Evolutionary conservation across 2,888 invertebrate species (phyloP).

Genomic region (Ormyrus nitidulus): DNA sequence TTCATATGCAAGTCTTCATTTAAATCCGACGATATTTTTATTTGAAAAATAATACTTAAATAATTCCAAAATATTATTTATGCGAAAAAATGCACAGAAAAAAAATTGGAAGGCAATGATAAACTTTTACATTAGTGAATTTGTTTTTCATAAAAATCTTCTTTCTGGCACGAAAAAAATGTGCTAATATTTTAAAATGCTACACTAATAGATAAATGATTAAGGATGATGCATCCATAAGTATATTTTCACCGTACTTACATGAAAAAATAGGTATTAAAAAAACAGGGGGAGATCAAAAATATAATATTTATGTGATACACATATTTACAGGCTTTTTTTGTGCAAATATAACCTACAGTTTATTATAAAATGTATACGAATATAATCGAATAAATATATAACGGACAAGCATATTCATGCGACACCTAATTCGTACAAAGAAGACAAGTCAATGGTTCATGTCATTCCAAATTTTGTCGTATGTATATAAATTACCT

Average conservation of each 20-base stretch:
- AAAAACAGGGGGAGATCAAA: slow-evolving; percentile 22
- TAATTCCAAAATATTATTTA: slow-evolving; percentile 2
- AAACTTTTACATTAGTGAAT: slow-evolving; percentile 7
- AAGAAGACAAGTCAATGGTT: slow-evolving; percentile 67
- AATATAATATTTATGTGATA: slow-evolving; percentile 33
- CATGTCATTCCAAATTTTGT: slow-evolving; percentile 70
- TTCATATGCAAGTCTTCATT: too few species aligned
- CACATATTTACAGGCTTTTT: slow-evolving; percentile 39
- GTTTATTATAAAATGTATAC: slow-evolving; percentile 26
- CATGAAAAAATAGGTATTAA: slow-evolving; percentile 32
- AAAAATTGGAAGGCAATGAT: neutral
- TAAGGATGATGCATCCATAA: slow-evolving; percentile 29
- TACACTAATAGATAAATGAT: slow-evolving; percentile 2
- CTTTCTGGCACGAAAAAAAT: slow-evolving; percentile 10
- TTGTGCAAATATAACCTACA: slow-evolving; percentile 44
- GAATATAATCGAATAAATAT: slow-evolving; percentile 1
- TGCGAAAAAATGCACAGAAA: neutral
- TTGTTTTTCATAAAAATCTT: neutral
- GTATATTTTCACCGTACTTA: slow-evolving; percentile 37
- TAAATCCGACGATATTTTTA: neutral
- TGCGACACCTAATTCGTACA: slow-evolving; percentile 71
- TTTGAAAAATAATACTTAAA: neutral
- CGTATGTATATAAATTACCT: slow-evolving; percentile 68
- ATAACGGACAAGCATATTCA: slow-evolving; percentile 67
- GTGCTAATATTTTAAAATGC: slow-evolving; percentile 21